phyloP scores from a whole-genome alignment of 2,797 vertebrate species.

The Buceros bicornis region DNA sequence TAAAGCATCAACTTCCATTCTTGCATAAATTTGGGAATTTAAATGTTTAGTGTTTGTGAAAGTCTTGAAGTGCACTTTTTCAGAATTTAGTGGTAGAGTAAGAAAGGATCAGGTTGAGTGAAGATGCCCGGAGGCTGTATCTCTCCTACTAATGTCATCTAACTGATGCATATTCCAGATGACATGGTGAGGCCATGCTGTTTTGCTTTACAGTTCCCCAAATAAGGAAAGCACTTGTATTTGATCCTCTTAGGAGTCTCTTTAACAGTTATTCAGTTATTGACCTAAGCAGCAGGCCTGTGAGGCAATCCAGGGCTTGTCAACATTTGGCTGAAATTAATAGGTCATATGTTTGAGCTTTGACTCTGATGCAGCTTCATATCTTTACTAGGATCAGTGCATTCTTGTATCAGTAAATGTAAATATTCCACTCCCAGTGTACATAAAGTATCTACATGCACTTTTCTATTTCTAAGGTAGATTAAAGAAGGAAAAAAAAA shows the following conservation, averaged over 20 bases:
- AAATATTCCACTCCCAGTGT: background rate
- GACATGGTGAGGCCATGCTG: fast-evolving
- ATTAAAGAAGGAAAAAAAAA: background rate
- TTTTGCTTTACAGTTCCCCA: background rate
- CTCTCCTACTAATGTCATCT: background rate
- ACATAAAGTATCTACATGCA: background rate
- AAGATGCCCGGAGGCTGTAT: background rate
- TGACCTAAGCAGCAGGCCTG: background rate
- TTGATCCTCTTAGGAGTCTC: background rate
- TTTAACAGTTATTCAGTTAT: background rate
- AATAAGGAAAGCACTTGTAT: background rate
- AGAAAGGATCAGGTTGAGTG: background rate
- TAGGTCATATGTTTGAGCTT: background rate
- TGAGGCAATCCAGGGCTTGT: background rate
- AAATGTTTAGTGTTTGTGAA: background rate
- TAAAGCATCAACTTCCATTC: background rate
- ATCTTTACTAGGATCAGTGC: background rate
- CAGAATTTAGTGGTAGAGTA: background rate
- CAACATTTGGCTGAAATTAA: background rate
- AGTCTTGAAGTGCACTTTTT: background rate
- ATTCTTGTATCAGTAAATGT: background rate
- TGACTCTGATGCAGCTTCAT: background rate
- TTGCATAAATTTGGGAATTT: background rate
- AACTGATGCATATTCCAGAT: background rate
- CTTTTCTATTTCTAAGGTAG: background rate